Base-by-base conservation (phyloP, 2,113 vertebrate genomes). In the Hippoglossus stenolepis region DNA sequence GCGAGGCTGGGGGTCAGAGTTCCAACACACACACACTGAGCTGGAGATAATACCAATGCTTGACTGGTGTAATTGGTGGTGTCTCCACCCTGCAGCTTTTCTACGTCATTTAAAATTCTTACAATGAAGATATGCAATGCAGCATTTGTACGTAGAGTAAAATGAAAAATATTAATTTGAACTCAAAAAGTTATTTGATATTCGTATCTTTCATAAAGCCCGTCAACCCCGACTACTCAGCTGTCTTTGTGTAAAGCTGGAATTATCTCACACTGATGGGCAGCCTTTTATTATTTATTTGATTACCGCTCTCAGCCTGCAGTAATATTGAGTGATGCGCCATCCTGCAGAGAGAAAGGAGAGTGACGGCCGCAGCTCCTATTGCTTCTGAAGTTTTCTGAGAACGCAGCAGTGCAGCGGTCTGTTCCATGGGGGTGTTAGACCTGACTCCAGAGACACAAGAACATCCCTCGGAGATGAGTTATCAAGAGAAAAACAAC, bases 31-130 rank as follows among this genome's bases (percentile, higher is more conserved):
- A 79, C 54, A 66, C 57, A 67, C 45, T 13, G 28, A 58, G 38
- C 35, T 64, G 49, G 60, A 73, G 77, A 83, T 83, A 80, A 76
- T 49, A 26, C 64, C 47, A 66, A 9, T 64, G 73, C 82, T 70
- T 74, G 49, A 65, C 79, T 59, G 69, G 68, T 86, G 78, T 74
- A 66, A 80, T 45, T 51, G 49, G 6, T 31, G 31, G 45, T 18
- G 57, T 69, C 68, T 61, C 68, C 17, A 21, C 43, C 45, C 65
- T 77, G 65, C 61, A 77, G 79, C 47, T 51, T 2, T 0, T 17
- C 47, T 40, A n/a, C 68, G 35, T 3, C 47, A 61, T 77, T 51
- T 1, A 79, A 11, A 35, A 57, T 54, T 67, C 65, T 49, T 20
- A 62, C 14, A 43, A 10, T 62, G 23, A 72, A 72, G 45, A 59